Conservation (phyloP, 2,797 vertebrate species). For the Sebastes matsubarae region DNA sequence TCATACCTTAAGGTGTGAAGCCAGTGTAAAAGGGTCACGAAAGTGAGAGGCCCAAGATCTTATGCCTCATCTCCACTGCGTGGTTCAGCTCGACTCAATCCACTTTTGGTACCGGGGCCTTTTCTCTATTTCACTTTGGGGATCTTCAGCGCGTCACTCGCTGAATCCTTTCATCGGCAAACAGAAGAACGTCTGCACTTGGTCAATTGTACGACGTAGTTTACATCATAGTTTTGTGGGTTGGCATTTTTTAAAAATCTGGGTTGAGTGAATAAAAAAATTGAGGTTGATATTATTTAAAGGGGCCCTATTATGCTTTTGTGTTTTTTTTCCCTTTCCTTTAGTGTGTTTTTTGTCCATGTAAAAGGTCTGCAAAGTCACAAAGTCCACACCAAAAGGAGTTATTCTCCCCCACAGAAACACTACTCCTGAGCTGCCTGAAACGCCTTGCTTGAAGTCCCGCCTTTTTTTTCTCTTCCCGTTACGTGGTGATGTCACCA, state of each 20-base stretch:
- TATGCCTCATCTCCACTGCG: background rate
- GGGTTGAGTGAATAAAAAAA: background rate
- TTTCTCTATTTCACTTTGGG: background rate
- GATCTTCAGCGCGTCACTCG: background rate
- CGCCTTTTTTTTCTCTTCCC: too few relatives aligned
- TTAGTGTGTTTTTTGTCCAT: too few relatives aligned
- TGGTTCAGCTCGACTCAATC: background rate
- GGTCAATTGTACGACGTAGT: background rate
- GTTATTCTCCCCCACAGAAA: too few relatives aligned
- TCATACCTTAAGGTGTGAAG: conserved; percentile 64
- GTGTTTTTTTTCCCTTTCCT: too few relatives aligned
- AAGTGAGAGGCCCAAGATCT: conserved; percentile 56
- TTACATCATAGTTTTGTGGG: background rate
- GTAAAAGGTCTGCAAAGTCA: too few relatives aligned
- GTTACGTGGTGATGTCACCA: too few relatives aligned
- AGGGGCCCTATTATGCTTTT: too few relatives aligned
- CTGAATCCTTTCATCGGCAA: background rate
- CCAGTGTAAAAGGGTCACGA: conserved; percentile 69
- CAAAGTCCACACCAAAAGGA: too few relatives aligned
- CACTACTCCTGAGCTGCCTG: too few relatives aligned
- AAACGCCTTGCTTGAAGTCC: too few relatives aligned
- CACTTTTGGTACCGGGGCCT: background rate
- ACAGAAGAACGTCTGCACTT: background rate
- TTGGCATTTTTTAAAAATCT: background rate
- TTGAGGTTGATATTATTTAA: too few relatives aligned